Percentiles rank a stretch among this genome's conserved stretches.
phyloP scores from a whole-genome alignment of 2,113 vertebrate species.

The Reinhardtius hippoglossoides region DNA sequence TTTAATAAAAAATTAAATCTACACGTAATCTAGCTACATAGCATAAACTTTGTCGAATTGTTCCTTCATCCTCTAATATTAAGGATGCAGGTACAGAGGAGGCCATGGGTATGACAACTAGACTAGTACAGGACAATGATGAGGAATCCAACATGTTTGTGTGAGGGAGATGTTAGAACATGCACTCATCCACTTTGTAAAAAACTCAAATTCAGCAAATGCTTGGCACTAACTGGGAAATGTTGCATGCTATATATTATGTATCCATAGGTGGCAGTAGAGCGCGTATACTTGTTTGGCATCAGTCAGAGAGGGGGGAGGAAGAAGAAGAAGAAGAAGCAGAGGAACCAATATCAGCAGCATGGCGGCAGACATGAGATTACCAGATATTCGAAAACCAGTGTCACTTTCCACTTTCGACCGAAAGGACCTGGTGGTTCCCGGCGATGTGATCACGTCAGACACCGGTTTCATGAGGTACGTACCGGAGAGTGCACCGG shows the following conservation, averaged over 20 bases:
- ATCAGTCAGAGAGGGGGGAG: not conserved
- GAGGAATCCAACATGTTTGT: not conserved
- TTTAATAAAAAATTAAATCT: too few relatives aligned
- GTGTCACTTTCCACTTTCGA: slow-evolving; percentile 51
- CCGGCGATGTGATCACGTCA: slow-evolving; percentile 94
- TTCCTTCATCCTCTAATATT: too few relatives aligned
- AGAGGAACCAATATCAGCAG: slow-evolving; percentile 27
- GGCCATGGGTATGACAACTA: not conserved
- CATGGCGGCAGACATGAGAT: slow-evolving; percentile 91
- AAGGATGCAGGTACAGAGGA: not conserved
- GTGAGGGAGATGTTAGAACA: not conserved
- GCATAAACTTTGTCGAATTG: too few relatives aligned
- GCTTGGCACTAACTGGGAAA: not conserved
- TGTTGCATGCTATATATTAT: not conserved
- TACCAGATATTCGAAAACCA: slow-evolving; percentile 80
- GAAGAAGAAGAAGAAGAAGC: slow-evolving; percentile 10
- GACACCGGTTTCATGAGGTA: slow-evolving; percentile 97
- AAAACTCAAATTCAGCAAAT: not conserved
- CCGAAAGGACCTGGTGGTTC: slow-evolving; percentile 89
- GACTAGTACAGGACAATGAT: not conserved
- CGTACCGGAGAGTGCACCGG: not conserved
- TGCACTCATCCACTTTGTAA: not conserved
- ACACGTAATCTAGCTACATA: too few relatives aligned
- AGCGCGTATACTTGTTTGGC: not conserved
- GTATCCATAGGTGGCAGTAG: slow-evolving; percentile 35